These are phyloP conservation scores for Strix aluco DNA, from an alignment of 2,113 vertebrate species.

Conservation along the genomic window DNA sequence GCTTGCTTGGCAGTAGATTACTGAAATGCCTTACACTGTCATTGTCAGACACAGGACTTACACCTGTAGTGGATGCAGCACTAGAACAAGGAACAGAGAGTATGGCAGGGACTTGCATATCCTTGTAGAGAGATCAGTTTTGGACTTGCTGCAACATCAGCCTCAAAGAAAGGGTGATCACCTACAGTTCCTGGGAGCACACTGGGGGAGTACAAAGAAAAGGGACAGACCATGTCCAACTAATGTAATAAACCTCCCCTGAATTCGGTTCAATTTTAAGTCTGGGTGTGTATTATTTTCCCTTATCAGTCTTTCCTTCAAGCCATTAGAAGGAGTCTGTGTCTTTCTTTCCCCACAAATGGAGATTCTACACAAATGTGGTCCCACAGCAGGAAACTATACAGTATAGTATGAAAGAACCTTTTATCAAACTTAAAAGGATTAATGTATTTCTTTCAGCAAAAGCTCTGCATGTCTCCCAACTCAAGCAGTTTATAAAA, in stretches of 20 bases:
- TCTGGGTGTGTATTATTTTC: constrained; percentile 9
- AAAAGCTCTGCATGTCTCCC: constrained; percentile 52
- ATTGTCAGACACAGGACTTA: not conserved
- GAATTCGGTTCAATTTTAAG: not conserved
- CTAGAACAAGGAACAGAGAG: not conserved
- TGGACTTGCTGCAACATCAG: not conserved
- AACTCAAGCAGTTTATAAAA: constrained; percentile 57
- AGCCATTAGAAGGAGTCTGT: not conserved
- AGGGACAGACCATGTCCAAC: not conserved
- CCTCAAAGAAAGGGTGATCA: not conserved
- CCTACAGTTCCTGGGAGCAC: not conserved
- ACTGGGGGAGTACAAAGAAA: not conserved
- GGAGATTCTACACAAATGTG: constrained; percentile 49
- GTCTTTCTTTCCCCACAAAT: constrained; percentile 28
- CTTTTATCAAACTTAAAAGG: constrained; percentile 53
- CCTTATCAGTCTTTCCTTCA: not conserved
- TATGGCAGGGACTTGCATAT: not conserved
- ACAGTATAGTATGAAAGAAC: constrained; percentile 17
- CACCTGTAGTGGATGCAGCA: not conserved
- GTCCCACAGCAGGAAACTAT: constrained; percentile 38
- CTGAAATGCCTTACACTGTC: not conserved
- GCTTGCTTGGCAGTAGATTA: not conserved
- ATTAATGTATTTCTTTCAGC: constrained; percentile 61
- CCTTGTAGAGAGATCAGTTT: not conserved
- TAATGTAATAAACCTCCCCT: not conserved